phyloP scores from a whole-genome alignment of 1,140 invertebrate species.

The Pogonomyrmex barbatus region DNA sequence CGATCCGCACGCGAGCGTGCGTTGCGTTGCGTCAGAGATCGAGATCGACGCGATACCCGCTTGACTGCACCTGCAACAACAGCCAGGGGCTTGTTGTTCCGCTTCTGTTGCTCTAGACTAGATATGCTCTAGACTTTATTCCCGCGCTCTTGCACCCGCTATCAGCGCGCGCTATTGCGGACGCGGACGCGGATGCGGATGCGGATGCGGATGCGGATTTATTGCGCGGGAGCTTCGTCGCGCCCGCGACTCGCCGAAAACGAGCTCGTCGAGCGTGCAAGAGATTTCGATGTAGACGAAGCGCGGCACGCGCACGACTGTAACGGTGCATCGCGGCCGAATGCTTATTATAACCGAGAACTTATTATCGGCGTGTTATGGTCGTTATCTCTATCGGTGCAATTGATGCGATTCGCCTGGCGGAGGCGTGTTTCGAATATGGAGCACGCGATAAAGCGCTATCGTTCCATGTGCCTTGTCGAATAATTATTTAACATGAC shows the following conservation, averaged over 20 bases:
- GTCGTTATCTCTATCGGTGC: background rate
- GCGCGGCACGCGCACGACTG: background rate
- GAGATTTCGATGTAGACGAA: background rate
- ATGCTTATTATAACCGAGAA: background rate
- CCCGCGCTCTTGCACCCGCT: background rate
- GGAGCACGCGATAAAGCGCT: background rate
- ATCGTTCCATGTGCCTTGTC: background rate
- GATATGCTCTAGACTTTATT: background rate
- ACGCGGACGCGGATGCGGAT: background rate
- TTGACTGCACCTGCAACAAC: slow-evolving; percentile 13
- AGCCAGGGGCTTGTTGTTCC: background rate
- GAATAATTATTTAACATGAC: background rate
- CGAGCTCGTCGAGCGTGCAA: slow-evolving; percentile 33
- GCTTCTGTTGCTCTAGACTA: slow-evolving; percentile 16
- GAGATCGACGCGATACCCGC: background rate
- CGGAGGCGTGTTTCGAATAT: background rate
- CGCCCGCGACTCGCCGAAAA: slow-evolving; percentile 37
- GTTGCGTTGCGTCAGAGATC: slow-evolving; percentile 18
- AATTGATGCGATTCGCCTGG: background rate
- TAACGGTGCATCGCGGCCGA: background rate
- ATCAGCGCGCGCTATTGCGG: background rate
- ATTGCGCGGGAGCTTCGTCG: background rate
- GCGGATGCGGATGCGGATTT: no score
- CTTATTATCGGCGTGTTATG: background rate
- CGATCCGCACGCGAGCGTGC: background rate